Conservation (phyloP, 2,113 vertebrate species). For the Spermophilus dauricus region DNA sequence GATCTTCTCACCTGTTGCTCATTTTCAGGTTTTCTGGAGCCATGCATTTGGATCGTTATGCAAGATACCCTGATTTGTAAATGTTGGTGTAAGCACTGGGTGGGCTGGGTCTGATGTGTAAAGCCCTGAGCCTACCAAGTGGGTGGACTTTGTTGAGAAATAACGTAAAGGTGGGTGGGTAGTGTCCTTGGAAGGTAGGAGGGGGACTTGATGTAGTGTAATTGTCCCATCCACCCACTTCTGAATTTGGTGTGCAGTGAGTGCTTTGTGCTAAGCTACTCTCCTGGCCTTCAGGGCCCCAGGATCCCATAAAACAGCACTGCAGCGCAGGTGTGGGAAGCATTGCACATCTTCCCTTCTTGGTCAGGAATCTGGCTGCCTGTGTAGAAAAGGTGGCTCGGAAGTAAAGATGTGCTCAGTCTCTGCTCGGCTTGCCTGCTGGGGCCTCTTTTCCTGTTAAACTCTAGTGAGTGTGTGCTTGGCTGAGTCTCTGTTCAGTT, state of each 20-base stretch:
- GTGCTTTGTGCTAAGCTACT: fast-evolving
- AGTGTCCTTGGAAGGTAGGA: not conserved
- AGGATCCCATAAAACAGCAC: fast-evolving
- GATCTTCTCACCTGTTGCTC: not conserved
- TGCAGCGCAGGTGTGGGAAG: fast-evolving
- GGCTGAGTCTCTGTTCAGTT: not conserved
- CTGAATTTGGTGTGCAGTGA: fast-evolving
- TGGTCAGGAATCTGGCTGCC: not conserved
- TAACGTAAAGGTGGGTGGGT: not conserved
- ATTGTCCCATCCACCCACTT: fast-evolving
- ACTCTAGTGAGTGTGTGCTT: not conserved
- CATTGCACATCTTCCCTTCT: fast-evolving
- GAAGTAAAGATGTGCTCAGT: not conserved
- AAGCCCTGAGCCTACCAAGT: not conserved
- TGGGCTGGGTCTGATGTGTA: not conserved
- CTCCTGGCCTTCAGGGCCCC: fast-evolving
- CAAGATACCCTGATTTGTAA: not conserved
- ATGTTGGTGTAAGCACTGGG: not conserved
- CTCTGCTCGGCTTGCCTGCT: not conserved
- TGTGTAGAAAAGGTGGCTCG: not conserved
- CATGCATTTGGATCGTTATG: not conserved
- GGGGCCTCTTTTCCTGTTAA: not conserved
- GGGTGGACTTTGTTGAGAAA: not conserved
- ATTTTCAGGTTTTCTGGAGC: not conserved
- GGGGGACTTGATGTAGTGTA: not conserved